Conservation (phyloP, 2,113 vertebrate genomes). For the Platichthys flesus region DNA sequence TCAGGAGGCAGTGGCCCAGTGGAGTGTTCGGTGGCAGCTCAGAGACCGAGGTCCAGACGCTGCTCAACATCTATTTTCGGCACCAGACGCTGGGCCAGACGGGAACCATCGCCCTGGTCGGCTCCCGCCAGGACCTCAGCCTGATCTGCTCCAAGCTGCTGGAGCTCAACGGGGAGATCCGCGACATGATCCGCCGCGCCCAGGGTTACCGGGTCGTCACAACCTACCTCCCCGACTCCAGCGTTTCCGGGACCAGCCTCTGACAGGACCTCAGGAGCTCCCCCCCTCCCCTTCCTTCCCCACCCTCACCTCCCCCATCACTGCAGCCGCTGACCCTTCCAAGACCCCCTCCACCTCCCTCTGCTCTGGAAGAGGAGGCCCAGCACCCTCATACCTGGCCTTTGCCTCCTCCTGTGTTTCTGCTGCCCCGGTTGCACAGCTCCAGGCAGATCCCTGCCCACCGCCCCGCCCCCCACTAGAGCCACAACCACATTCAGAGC, state of each 20-base stretch:
- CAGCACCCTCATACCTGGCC: slow-evolving; percentile 68
- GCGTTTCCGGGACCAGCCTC: slow-evolving; percentile 93
- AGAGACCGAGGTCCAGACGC: slow-evolving; percentile 96
- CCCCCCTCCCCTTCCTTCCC: slow-evolving; percentile 72
- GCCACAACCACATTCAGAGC: slow-evolving; percentile 16
- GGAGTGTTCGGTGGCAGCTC: slow-evolving; percentile 95
- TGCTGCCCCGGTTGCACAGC: slow-evolving; percentile 54
- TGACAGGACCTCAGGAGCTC: slow-evolving; percentile 89
- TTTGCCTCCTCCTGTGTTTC: slow-evolving; percentile 57
- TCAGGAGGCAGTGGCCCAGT: slow-evolving; percentile 93
- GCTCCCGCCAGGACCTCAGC: slow-evolving; percentile 95
- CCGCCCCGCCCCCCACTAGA: slow-evolving; percentile 23
- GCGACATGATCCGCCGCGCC: slow-evolving; percentile 95
- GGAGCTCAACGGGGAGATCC: slow-evolving; percentile 97
- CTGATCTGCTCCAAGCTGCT: slow-evolving; percentile 96
- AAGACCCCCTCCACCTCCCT: slow-evolving; percentile 26
- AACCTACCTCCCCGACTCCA: slow-evolving; percentile 95
- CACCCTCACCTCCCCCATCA: slow-evolving; percentile 49
- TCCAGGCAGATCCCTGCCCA: slow-evolving; percentile 37
- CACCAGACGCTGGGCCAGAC: slow-evolving; percentile 98
- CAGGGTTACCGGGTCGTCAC: slow-evolving; percentile 95
- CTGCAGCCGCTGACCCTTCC: slow-evolving; percentile 38
- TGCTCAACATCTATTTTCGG: slow-evolving; percentile 97
- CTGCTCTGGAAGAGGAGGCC: slow-evolving; percentile 34
- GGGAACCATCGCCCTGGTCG: slow-evolving; percentile 94